Evolutionary conservation across 2,797 vertebrate species (phyloP).

Genomic region (Tarsius wallacei): DNA sequence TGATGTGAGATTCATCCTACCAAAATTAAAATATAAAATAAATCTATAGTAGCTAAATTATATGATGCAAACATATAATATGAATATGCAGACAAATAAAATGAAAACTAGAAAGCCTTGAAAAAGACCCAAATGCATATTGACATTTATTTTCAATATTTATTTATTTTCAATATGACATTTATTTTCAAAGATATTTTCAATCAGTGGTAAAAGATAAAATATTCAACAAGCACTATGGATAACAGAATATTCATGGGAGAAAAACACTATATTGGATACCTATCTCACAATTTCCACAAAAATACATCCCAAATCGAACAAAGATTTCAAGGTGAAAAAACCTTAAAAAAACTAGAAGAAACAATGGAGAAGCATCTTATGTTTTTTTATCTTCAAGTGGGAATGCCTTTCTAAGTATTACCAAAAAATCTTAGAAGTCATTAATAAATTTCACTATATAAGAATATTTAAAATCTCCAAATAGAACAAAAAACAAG

Average conservation of each 20-base stretch:
- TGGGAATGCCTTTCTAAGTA: not conserved
- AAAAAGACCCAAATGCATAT: not conserved
- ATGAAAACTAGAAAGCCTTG: not conserved
- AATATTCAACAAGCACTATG: constrained; percentile 7
- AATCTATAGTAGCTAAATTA: not conserved
- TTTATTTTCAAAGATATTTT: not conserved
- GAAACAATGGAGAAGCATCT: not conserved
- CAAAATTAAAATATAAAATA: constrained; percentile 25
- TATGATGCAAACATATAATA: not conserved
- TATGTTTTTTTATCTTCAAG: constrained; percentile 37
- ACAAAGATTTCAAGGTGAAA: constrained; percentile 45
- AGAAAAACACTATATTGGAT: not conserved
- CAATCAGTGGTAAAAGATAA: not conserved
- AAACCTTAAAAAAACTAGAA: constrained; percentile 6
- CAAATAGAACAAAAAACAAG: constrained; percentile 25
- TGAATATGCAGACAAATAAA: not conserved
- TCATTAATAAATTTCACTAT: constrained; percentile 19
- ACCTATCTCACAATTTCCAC: not conserved
- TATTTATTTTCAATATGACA: no score
- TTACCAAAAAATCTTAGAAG: not conserved
- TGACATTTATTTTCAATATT: not conserved
- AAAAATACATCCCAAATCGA: constrained; percentile 35
- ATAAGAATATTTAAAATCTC: constrained; percentile 16
- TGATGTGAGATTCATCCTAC: not conserved
- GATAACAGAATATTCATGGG: not conserved